A percentile compares a stretch with the other conserved stretches of the same genome.
Evolutionary conservation across 2,113 vertebrate genomes (phyloP).

Genomic region (Herpailurus yagouaroundi): DNA sequence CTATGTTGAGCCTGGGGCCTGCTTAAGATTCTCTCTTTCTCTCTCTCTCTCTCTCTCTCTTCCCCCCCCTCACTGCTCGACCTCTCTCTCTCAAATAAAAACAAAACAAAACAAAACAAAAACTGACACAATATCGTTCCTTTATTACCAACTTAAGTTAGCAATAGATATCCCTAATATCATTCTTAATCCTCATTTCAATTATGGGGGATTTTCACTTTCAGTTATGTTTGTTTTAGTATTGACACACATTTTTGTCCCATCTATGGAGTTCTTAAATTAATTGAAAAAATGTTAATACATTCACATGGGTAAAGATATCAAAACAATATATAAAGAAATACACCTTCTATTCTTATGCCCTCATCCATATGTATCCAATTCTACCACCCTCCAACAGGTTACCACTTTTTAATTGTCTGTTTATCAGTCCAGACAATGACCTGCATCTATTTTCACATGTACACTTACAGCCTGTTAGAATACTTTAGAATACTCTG

Average conservation of each 20-base stretch:
- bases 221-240: background rate
- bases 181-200: background rate
- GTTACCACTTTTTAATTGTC: background rate
- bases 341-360: background rate
- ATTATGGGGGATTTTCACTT: background rate
- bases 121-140: background rate
- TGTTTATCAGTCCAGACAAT: background rate
- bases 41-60: no score
- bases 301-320: background rate
- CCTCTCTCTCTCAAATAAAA: no score
- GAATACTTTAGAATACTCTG: background rate
- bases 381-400: background rate
- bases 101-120: no score
- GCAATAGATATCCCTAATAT: background rate
- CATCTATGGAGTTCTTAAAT: background rate
- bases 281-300: background rate
- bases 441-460: background rate
- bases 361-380: background rate
- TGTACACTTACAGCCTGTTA: background rate
- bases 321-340: background rate
- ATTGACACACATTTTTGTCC: background rate
- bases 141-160: background rate
- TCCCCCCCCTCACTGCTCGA: no score
- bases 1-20: no score
- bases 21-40: no score